Base-by-base conservation (phyloP, 1,140 invertebrate genomes). In the Magallana angulata region DNA sequence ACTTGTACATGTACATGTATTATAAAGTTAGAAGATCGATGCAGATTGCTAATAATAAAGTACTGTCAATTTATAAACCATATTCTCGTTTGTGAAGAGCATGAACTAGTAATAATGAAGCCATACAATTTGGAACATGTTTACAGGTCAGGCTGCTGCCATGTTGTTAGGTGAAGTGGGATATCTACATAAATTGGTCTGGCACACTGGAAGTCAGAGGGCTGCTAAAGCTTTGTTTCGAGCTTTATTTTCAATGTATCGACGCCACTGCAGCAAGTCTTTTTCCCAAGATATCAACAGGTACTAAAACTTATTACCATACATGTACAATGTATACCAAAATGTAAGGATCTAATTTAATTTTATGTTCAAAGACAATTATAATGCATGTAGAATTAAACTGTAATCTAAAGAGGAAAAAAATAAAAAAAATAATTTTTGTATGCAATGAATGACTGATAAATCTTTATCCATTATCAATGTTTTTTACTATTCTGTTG, bases 251-350 rank as follows among this genome's bases (percentile, higher is more conserved):
- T 86, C 82, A 57, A 91, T 91, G 82, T 92, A 92, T 80, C 89
- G 85, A n/a, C 76, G 89, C 18, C 92, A 93, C 30, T 89, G 91
- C 60, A 91, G 90, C 80, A 88, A 82, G 36, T 88, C 84, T 18
- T 90, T 92, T 68, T 89, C 91, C 36, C 85, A 91, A 57, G 90
- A 90, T 82, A 91, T 92, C n/a, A 90, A 92, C 80, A 91, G 90
- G 92, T 92, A 56, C 14, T 48, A 48, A 48, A 48, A 48, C 36
- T 48, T 48, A 48, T 48, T 48, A 18, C 14, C 62, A 64, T 64
- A 64, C 14, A 7, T 64, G 14, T 24, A 24, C 24, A 24, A 1
- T 24, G 24, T 24, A 18, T 64, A 18, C 62, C 7, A 7, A 14
- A 14, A 64, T 64, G 62, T 14, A 16, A 18, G 18, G 14, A 64